phyloP scores from a whole-genome alignment of 1,140 invertebrate genomes.

The Drosophila nigromelanica region DNA sequence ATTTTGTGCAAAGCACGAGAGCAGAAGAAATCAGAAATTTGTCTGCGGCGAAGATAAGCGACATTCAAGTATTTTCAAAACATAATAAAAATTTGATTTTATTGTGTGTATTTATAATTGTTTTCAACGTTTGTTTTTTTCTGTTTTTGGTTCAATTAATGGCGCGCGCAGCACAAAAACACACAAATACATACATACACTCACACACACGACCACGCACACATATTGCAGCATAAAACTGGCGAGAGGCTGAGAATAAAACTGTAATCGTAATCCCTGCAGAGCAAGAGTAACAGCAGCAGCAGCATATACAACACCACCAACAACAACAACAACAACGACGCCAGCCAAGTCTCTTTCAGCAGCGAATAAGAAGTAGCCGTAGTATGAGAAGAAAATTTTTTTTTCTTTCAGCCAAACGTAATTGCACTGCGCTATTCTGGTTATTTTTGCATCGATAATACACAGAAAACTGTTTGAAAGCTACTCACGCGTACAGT shows the following conservation, averaged over 20 bases:
- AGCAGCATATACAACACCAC: constrained; percentile 39
- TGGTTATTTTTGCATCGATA: constrained; percentile 38
- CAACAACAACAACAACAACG: constrained; percentile 45
- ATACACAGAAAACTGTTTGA: constrained; percentile 42
- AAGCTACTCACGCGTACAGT: constrained; percentile 62
- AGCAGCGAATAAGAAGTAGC: constrained; percentile 57
- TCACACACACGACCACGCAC: constrained; percentile 22
- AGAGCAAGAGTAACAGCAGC: constrained; percentile 48
- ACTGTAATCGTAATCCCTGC: constrained; percentile 76
- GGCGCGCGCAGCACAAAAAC: constrained; percentile 69
- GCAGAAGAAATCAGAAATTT: constrained; percentile 46
- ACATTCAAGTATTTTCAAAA: constrained; percentile 79
- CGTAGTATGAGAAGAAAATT: constrained; percentile 59
- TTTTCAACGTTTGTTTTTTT: constrained; percentile 52
- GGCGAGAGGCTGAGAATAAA: constrained; percentile 62
- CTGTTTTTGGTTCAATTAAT: constrained; percentile 69
- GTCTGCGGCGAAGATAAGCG: constrained; percentile 15
- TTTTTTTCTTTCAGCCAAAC: constrained; percentile 64
- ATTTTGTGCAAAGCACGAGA: constrained; percentile 25
- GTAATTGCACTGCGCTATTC: constrained; percentile 63
- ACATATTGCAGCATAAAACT: constrained; percentile 72
- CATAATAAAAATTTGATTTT: constrained; percentile 76
- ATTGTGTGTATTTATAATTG: constrained; percentile 77
- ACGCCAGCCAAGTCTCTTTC: constrained; percentile 50
- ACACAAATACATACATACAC: constrained; percentile 18